These are phyloP conservation scores for Columba livia DNA, from an alignment of 2,113 vertebrate genomes.

Conservation along the genomic window DNA sequence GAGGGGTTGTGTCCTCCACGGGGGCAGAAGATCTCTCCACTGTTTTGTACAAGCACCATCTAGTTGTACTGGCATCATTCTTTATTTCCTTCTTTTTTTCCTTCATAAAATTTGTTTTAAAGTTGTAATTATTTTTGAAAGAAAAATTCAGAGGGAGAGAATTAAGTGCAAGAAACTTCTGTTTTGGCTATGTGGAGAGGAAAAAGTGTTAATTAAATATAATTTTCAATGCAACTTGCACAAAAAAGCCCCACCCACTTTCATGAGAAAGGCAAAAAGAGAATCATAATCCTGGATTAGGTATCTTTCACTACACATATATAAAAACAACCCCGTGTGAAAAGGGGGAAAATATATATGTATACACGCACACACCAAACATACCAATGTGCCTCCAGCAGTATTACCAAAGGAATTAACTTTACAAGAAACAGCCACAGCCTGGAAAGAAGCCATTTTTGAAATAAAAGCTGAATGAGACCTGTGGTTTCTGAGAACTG, in stretches of 20 bases:
- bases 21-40: background rate
- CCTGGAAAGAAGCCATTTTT: slow-evolving; percentile 40
- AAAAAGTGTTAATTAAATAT: slow-evolving; percentile 51
- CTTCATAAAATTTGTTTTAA: background rate
- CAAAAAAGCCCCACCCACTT: slow-evolving; percentile 51
- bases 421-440: slow-evolving; percentile 58
- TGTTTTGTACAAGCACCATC: background rate
- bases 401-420: slow-evolving; percentile 56
- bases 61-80: background rate
- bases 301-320: slow-evolving; percentile 58
- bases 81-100: background rate
- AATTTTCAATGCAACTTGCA: slow-evolving; percentile 37
- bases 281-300: slow-evolving; percentile 69
- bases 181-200: background rate
- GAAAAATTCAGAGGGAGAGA: background rate
- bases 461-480: slow-evolving; percentile 28
- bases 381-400: slow-evolving; percentile 52
- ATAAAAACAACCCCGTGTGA: slow-evolving; percentile 64
- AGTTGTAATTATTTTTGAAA: background rate
- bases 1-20: background rate
- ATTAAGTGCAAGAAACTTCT: background rate
- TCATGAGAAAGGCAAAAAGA: slow-evolving; percentile 68
- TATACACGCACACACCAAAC: slow-evolving; percentile 46
- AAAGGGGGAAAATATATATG: slow-evolving; percentile 51
- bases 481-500: slow-evolving; percentile 51